These are phyloP conservation scores for Penaeus chinensis DNA, from an alignment of 1,140 invertebrate genomes.

Conservation along the genomic window DNA sequence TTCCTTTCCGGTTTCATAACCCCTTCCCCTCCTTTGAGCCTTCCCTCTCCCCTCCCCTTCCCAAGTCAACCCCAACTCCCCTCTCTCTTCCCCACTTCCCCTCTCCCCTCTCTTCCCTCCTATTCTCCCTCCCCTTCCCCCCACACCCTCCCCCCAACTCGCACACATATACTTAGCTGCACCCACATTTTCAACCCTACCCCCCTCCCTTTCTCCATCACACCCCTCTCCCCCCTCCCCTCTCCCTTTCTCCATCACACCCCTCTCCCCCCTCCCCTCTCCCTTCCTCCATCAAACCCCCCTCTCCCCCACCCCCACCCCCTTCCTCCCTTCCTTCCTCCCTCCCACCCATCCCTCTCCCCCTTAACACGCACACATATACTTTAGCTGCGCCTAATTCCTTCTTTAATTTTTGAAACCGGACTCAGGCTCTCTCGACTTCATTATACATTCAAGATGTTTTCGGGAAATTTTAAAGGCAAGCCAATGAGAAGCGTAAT, in stretches of 20 bases:
- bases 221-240: not conserved
- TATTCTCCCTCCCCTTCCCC: too few relatives aligned
- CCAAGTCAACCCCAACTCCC: not conserved
- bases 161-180: not conserved
- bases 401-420: conserved; percentile 38
- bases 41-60: not conserved
- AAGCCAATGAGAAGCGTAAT: conserved; percentile 30
- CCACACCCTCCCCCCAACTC: too few relatives aligned
- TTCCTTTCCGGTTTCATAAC: not conserved
- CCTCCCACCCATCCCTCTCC: not conserved
- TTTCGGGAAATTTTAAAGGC: conserved; percentile 38
- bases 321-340: not conserved
- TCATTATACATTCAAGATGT: conserved; percentile 59
- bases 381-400: conserved; percentile 1
- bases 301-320: not conserved
- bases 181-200: not conserved
- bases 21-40: too few relatives aligned
- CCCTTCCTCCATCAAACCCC: not conserved
- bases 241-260: not conserved
- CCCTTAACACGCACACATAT: not conserved
- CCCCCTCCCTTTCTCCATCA: not conserved
- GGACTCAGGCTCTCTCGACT: conserved; percentile 20
- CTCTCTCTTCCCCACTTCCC: not conserved
- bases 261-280: not conserved
- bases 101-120: not conserved